Percentiles rank a stretch among this genome's conserved stretches.
Evolutionary conservation across 2,888 invertebrate genomes (phyloP).

Genomic region (Conomelus anceps): DNA sequence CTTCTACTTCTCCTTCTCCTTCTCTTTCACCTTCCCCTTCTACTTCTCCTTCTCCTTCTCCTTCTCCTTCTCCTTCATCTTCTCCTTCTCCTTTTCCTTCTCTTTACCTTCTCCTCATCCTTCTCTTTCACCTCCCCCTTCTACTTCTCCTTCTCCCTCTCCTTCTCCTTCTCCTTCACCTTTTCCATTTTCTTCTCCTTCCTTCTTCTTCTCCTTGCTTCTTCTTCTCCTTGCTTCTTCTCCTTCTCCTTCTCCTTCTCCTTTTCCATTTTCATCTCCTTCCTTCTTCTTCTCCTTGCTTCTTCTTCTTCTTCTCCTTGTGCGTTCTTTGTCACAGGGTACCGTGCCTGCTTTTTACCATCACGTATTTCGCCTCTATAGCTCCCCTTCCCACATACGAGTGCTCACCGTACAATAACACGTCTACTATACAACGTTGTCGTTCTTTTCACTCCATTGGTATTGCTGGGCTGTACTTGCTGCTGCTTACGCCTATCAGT

Average conservation of each 20-base stretch:
- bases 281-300: too few species aligned
- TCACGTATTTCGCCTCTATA: too few species aligned
- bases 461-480: too few species aligned
- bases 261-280: not conserved
- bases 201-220: not conserved
- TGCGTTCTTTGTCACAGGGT: not conserved
- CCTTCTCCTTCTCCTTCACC: too few species aligned
- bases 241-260: not conserved
- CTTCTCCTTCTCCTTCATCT: not conserved
- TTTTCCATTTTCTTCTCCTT: not conserved
- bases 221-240: slow-evolving; percentile 1
- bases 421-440: not conserved
- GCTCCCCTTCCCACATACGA: too few species aligned
- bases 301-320: not conserved
- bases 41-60: not conserved
- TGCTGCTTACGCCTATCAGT: too few species aligned
- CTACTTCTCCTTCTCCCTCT: not conserved
- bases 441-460: not conserved
- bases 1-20: not conserved
- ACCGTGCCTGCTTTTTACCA: too few species aligned
- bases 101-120: not conserved
- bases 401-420: not conserved
- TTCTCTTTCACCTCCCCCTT: not conserved
- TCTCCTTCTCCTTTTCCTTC: not conserved
- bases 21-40: not conserved